These are phyloP conservation scores for Papilio glaucus DNA, from an alignment of 1,140 invertebrate genomes.

Conservation along the genomic window DNA sequence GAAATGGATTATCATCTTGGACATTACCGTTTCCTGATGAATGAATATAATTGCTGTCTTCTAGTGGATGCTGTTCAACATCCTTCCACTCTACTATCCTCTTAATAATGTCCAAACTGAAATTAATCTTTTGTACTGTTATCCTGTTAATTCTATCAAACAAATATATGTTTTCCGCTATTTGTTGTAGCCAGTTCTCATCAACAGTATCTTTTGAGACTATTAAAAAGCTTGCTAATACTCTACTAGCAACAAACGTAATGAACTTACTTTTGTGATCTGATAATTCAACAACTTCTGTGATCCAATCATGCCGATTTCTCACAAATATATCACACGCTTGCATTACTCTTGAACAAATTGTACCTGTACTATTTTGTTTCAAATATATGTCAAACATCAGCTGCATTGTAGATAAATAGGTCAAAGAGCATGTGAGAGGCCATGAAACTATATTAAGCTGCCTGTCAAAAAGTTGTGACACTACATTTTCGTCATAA, in stretches of 20 bases:
- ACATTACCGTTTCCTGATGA: constrained; percentile 59
- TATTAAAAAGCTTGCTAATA: constrained; percentile 92
- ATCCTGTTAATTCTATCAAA: constrained; percentile 84
- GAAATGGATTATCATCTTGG: constrained; percentile 76
- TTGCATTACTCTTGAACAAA: constrained; percentile 90
- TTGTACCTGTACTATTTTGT: constrained; percentile 91
- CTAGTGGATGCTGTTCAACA: constrained; percentile 90
- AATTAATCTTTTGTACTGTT: constrained; percentile 88
- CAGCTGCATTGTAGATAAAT: constrained; percentile 91
- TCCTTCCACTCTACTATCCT: constrained; percentile 95
- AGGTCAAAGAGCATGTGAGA: constrained; percentile 88
- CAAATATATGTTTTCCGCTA: constrained; percentile 86
- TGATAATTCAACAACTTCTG: constrained; percentile 91
- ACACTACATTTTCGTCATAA: constrained; percentile 87
- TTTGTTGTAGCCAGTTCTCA: constrained; percentile 90
- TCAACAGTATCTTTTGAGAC: constrained; percentile 92
- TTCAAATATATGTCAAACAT: constrained; percentile 93
- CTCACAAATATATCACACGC: constrained; percentile 91
- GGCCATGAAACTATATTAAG: constrained; percentile 89
- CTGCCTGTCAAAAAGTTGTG: constrained; percentile 87
- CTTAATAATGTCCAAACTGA: constrained; percentile 92
- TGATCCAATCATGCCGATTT: constrained; percentile 91
- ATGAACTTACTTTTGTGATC: constrained; percentile 91
- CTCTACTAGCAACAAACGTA: constrained; percentile 90
- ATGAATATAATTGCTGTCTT: constrained; percentile 85